Percentiles rank a stretch among this genome's conserved stretches.
These are phyloP conservation scores for Hexactinellida sp. DNA, from an alignment of 37 sponge, comb jelly and placozoan genomes.

Conservation along the genomic window DNA sequence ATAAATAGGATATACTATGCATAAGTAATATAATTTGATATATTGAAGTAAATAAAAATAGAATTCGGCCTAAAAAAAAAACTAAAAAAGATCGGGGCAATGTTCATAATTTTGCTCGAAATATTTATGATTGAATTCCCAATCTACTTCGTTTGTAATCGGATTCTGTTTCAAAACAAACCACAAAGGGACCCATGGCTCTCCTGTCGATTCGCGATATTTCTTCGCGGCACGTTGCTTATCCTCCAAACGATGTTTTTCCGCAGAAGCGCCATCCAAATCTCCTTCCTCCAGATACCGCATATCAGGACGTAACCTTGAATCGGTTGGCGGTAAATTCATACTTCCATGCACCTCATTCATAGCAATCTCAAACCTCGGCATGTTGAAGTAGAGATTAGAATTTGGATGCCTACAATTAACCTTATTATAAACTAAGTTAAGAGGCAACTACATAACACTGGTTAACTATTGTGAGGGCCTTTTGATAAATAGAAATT, in stretches of 20 bases:
- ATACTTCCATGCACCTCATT: neutral
- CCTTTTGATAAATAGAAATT: no score
- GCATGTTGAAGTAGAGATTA: neutral
- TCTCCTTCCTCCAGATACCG: constrained; percentile 31
- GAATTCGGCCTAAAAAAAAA: no score
- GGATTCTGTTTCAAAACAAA: neutral
- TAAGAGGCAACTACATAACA: no score
- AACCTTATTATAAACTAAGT: no score
- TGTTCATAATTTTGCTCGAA: neutral
- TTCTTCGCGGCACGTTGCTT: constrained; percentile 32
- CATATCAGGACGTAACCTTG: constrained; percentile 30
- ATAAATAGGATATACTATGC: no score
- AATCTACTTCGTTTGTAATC: neutral
- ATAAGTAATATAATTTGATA: no score
- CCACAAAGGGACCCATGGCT: constrained; percentile 21
- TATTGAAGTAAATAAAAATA: no score
- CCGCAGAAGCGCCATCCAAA: constrained; percentile 31
- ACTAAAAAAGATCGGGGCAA: neutral
- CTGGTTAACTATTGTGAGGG: no score
- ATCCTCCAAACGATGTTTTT: constrained; percentile 41
- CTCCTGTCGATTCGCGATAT: neutral
- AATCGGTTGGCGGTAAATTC: constrained; percentile 25
- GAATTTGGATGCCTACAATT: neutral
- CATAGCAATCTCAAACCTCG: neutral
- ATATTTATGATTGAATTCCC: neutral